Conservation (phyloP, 2,797 vertebrate genomes). For the Champsocephalus gunnari region DNA sequence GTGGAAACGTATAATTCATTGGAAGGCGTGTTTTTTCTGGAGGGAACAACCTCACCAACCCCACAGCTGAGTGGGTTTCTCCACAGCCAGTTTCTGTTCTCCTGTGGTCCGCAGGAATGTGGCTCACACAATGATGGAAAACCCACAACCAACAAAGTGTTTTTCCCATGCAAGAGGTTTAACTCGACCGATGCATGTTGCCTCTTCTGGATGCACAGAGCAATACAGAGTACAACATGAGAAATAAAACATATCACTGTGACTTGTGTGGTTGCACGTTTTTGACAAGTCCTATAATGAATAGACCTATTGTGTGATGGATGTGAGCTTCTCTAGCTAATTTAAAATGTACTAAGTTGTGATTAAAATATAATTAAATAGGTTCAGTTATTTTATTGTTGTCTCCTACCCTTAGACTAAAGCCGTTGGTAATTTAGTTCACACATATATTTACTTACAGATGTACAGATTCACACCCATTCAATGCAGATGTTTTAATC, state of each 20-base stretch:
- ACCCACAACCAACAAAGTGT: slow-evolving; percentile 55
- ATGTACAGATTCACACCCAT: slow-evolving; percentile 9
- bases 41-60: slow-evolving; percentile 53
- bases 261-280: slow-evolving; percentile 27
- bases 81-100: slow-evolving; percentile 58
- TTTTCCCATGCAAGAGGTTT: slow-evolving; percentile 45
- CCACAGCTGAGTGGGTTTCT: slow-evolving; percentile 58
- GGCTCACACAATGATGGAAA: slow-evolving; percentile 60
- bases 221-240: slow-evolving; percentile 1
- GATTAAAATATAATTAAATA: background rate
- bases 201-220: slow-evolving; percentile 20
- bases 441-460: background rate
- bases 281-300: slow-evolving; percentile 6
- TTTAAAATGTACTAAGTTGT: no score
- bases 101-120: slow-evolving; percentile 68
- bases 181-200: slow-evolving; percentile 37
- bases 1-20: slow-evolving; percentile 56
- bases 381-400: background rate
- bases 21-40: slow-evolving; percentile 53
- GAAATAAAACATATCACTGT: slow-evolving; percentile 22
- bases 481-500: slow-evolving; percentile 60
- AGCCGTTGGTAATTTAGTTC: background rate
- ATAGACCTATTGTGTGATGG: background rate
- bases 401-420: background rate
- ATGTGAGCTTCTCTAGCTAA: no score